These are phyloP conservation scores for Prosapia bicincta DNA, from an alignment of 2,888 invertebrate species.

Conservation along the genomic window DNA sequence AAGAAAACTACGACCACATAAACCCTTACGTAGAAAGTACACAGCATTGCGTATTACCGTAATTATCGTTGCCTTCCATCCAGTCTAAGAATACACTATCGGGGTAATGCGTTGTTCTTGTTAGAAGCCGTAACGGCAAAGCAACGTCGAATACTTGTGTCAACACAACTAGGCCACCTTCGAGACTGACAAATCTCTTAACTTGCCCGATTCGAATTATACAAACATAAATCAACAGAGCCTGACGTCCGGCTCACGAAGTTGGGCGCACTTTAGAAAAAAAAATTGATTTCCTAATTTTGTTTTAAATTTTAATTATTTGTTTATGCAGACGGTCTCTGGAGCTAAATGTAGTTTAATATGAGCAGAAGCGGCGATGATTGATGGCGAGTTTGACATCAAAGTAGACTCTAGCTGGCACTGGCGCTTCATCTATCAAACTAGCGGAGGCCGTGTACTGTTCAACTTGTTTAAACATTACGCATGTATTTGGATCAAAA, in stretches of 20 bases:
- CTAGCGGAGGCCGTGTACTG: background rate
- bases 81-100: no score
- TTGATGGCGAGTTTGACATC: constrained; percentile 23
- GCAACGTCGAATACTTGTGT: background rate
- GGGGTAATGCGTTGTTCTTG: no score
- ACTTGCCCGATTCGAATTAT: background rate
- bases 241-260: background rate
- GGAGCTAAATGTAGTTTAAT: constrained; percentile 26
- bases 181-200: background rate
- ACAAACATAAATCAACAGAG: background rate
- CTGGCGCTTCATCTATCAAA: constrained; percentile 18
- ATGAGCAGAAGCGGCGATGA: constrained; percentile 23
- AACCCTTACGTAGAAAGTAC: no score
- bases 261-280: background rate
- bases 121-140: no score
- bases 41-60: no score
- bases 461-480: background rate
- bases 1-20: no score
- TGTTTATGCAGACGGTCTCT: background rate
- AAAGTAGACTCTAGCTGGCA: constrained; percentile 18
- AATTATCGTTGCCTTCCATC: no score
- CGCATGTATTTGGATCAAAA: background rate
- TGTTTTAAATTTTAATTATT: constrained; percentile 26
- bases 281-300: constrained; percentile 23
- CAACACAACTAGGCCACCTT: background rate